phyloP scores from a whole-genome alignment of 2,797 vertebrate species.

The Acropternis orthonyx region DNA sequence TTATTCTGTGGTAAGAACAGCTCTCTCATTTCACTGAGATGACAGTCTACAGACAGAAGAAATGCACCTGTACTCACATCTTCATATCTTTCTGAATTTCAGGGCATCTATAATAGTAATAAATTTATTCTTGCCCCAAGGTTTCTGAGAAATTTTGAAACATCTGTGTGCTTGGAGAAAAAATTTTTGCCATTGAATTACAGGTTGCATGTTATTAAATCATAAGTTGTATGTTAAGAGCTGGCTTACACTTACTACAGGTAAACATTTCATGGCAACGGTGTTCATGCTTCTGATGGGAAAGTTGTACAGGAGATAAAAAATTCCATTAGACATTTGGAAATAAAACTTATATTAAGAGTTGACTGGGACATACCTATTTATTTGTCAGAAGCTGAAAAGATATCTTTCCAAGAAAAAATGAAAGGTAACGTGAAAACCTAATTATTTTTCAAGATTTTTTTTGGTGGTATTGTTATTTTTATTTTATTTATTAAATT shows the following conservation, averaged over 20 bases:
- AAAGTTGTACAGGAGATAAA: neutral
- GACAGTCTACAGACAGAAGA: neutral
- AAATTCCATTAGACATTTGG: neutral
- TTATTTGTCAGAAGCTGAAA: neutral
- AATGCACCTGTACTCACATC: neutral
- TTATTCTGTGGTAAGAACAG: neutral
- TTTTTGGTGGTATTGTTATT: neutral
- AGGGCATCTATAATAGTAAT: neutral
- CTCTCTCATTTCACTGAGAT: neutral
- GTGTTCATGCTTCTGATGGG: neutral
- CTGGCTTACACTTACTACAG: neutral
- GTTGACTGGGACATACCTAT: neutral
- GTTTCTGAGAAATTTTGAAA: neutral
- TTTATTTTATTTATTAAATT: neutral
- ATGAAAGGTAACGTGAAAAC: neutral
- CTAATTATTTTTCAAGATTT: neutral
- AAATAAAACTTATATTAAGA: neutral
- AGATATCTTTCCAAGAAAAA: neutral
- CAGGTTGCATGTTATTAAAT: neutral
- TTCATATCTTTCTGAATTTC: constrained; percentile 29
- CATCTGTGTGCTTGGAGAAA: neutral
- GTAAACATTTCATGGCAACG: neutral
- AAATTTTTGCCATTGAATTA: neutral
- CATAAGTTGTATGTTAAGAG: neutral
- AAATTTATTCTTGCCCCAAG: neutral